Conservation (phyloP, 2,797 vertebrate species). For the Denticeps clupeoides region DNA sequence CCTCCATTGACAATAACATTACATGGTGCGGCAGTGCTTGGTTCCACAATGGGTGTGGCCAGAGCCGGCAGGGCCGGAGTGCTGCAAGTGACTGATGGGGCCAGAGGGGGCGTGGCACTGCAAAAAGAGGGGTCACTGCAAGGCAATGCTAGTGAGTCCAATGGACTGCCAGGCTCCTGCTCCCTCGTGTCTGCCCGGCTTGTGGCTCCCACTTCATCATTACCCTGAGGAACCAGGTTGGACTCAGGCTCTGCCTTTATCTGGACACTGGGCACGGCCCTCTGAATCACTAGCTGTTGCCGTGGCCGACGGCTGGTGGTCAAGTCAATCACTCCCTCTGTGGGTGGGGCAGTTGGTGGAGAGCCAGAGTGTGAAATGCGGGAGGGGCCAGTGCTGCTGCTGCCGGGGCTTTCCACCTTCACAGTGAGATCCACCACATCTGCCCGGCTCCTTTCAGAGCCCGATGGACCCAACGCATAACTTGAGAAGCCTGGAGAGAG, state of each 20-base stretch:
- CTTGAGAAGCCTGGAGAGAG: constrained; percentile 69
- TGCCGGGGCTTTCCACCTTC: constrained; percentile 69
- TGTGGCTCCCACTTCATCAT: constrained; percentile 49
- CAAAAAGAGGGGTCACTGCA: constrained; percentile 63
- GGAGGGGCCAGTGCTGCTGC: constrained; percentile 35
- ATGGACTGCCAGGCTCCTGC: constrained; percentile 64
- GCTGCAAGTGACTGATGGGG: constrained; percentile 42
- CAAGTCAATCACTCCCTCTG: constrained; percentile 92
- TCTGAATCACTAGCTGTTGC: constrained; percentile 86
- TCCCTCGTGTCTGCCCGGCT: constrained; percentile 35
- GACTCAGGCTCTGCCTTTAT: constrained; percentile 79
- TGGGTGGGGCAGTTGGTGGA: constrained; percentile 58
- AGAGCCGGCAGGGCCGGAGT: constrained; percentile 46
- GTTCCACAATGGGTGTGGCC: constrained; percentile 58
- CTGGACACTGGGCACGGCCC: constrained; percentile 69
- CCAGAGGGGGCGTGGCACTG: constrained; percentile 41
- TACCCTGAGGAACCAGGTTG: constrained; percentile 24
- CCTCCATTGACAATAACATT: constrained; percentile 92
- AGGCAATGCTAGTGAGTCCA: constrained; percentile 48
- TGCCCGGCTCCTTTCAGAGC: constrained; percentile 62
- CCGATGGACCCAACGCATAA: constrained; percentile 53
- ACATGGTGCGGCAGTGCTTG: constrained; percentile 66
- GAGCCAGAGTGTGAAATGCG: constrained; percentile 51
- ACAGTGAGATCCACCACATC: constrained; percentile 78
- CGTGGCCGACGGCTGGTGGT: constrained; percentile 81